Conservation (phyloP, 2,113 vertebrate species). For the Girardinichthys multiradiatus region DNA sequence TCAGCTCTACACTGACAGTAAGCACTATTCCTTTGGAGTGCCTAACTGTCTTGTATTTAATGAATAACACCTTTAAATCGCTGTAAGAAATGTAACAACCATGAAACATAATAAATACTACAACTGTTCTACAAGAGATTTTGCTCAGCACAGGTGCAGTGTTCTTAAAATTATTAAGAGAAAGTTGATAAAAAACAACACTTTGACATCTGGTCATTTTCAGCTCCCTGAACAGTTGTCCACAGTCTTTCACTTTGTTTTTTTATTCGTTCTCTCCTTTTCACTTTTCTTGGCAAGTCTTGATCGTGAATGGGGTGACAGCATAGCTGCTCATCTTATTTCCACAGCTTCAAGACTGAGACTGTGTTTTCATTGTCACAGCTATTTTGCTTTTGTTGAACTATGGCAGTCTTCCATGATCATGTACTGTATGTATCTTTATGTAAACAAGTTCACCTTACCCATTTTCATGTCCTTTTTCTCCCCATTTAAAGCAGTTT, state of each 20-base stretch:
- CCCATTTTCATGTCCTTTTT: background rate
- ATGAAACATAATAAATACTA: conserved; percentile 12
- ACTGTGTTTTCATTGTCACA: conserved; percentile 66
- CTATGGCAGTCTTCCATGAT: conserved; percentile 57
- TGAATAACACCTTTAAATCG: conserved; percentile 8
- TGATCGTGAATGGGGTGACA: conserved; percentile 73
- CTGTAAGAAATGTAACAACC: conserved; percentile 2
- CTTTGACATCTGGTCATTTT: conserved; percentile 76
- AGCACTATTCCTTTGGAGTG: no score
- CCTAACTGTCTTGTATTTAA: no score
- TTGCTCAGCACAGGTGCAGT: conserved; percentile 34
- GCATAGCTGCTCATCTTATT: conserved; percentile 76
- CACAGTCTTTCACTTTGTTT: conserved; percentile 78
- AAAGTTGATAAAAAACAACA: conserved; percentile 57
- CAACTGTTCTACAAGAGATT: conserved; percentile 8
- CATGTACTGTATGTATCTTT: conserved; percentile 55
- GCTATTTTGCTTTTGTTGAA: conserved; percentile 66
- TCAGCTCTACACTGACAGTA: no score
- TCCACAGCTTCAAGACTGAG: conserved; percentile 73
- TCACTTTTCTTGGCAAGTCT: conserved; percentile 77
- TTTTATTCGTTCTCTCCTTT: conserved; percentile 77
- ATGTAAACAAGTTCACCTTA: conserved; percentile 36
- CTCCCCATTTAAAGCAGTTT: background rate
- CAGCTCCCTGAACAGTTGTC: conserved; percentile 79
- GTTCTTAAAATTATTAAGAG: conserved; percentile 18